Evolutionary conservation across 1,140 invertebrate species (phyloP).

Genomic region (Drosophila albomicans): DNA sequence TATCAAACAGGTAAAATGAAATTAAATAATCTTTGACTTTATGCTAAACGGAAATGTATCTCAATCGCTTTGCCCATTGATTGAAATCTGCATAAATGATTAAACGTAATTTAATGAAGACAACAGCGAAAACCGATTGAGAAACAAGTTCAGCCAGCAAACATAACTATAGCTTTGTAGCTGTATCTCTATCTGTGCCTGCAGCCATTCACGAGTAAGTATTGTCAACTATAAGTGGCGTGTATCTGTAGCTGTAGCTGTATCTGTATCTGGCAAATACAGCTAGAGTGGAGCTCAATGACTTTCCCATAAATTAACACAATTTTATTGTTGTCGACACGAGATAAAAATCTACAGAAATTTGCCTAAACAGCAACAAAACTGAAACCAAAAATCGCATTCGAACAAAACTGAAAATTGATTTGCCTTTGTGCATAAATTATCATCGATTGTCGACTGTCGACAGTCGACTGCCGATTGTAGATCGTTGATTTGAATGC

Average conservation of each 20-base stretch:
- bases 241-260: slow-evolving; percentile 26
- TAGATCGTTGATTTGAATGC: slow-evolving; percentile 39
- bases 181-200: slow-evolving; percentile 36
- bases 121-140: slow-evolving; percentile 64
- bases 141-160: slow-evolving; percentile 63
- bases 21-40: slow-evolving; percentile 38
- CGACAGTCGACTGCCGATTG: slow-evolving; percentile 15
- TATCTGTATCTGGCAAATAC: slow-evolving; percentile 36
- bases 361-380: slow-evolving; percentile 81
- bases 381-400: slow-evolving; percentile 56
- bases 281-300: slow-evolving; percentile 43
- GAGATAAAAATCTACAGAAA: slow-evolving; percentile 75
- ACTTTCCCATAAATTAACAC: slow-evolving; percentile 80
- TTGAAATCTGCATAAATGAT: slow-evolving; percentile 80
- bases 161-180: slow-evolving; percentile 7
- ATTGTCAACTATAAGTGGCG: slow-evolving; percentile 8
- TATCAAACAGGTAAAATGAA: slow-evolving; percentile 32
- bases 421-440: slow-evolving; percentile 73
- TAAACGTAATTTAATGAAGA: slow-evolving; percentile 79
- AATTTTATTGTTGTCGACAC: slow-evolving; percentile 82
- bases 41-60: slow-evolving; percentile 75
- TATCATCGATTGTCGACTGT: slow-evolving; percentile 41
- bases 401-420: slow-evolving; percentile 70
- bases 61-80: slow-evolving; percentile 67
- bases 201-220: slow-evolving; percentile 9